phyloP scores from a whole-genome alignment of 2,888 invertebrate species.

The Marasmarcha lunaedactyla region DNA sequence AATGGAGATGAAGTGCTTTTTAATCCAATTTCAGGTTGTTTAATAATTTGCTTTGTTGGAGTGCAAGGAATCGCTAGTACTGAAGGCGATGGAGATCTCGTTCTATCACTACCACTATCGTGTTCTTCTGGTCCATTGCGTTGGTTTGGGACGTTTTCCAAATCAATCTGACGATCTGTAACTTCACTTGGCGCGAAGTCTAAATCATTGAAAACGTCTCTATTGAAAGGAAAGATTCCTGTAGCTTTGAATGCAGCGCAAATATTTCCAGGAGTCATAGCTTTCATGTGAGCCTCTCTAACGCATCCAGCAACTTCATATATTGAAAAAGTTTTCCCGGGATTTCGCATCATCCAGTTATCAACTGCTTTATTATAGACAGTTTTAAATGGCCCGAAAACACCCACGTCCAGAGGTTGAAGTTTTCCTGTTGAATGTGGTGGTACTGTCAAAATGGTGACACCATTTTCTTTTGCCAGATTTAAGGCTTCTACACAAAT shows the following conservation, averaged over 20 bases:
- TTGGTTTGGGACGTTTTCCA: conserved; percentile 1
- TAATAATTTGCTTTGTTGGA: background rate
- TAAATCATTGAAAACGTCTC: conserved; percentile 23
- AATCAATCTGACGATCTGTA: conserved; percentile 15
- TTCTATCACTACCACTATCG: background rate
- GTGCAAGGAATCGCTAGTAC: too few relatives aligned
- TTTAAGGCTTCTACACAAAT: conserved; percentile 49
- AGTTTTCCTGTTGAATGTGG: conserved; percentile 35
- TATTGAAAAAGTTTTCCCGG: background rate
- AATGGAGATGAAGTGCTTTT: background rate
- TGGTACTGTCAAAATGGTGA: conserved; percentile 34
- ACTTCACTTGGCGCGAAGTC: conserved; percentile 23
- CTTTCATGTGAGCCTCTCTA: conserved; percentile 23
- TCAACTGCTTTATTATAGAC: too few relatives aligned
- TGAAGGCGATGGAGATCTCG: background rate
- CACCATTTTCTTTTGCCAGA: conserved; percentile 26
- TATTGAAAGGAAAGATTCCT: conserved; percentile 27
- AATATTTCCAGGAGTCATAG: conserved; percentile 30
- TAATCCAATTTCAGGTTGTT: too few relatives aligned
- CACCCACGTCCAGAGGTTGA: conserved; percentile 22
- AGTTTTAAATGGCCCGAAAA: too few relatives aligned
- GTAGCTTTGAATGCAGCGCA: conserved; percentile 24
- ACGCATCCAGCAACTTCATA: conserved; percentile 16
- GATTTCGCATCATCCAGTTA: too few relatives aligned
- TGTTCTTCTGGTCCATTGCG: background rate